Base-by-base conservation (phyloP, 2,888 invertebrate species). In the Choristoneura rosaceana region DNA sequence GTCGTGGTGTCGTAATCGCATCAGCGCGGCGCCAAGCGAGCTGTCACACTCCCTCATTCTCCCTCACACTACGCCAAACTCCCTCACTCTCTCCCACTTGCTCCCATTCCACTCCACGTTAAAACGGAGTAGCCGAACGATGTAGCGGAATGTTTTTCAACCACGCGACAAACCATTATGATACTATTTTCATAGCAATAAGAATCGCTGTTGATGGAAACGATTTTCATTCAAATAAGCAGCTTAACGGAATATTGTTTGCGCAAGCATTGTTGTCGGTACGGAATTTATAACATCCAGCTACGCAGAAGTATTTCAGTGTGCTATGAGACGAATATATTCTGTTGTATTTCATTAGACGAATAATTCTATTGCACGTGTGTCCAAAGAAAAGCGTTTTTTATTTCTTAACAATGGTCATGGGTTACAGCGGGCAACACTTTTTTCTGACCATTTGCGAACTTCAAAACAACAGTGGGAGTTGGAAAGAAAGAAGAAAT, bases 1-100 rank as follows among this genome's bases (percentile, higher is more conserved):
- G 94, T 94, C 96, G 96, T 95, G 94, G 92, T 84, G 93, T 88
- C 84, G 94, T 96, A 96, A 96, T 96, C 96, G 94, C 95, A 96
- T 96, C 95, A 96, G 91, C 69, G 74, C 84, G 80, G 81, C 84
- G 83, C 82, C 81, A 75, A 84, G 83, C 82, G 84, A 79, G 81
- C 83, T 80, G 81, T 78, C 77, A 78, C 74, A 76, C 80, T 78
- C 74, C 78, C 79, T 25, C 55, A 52, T 15, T 25, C 55, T 55
- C 25, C 25, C 73, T 43, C 59, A 64, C 79, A 79, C 77, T 77
- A 52, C 52, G 2, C 17, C 52, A 52, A 17, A 8, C 52, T 78
- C 76, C 75, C 82, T 76, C 82, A 70, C 79, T 80, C 77, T 79
- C 81, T 80, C 79, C 80, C 77, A 76, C 76, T 75, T 73, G 12